These are phyloP conservation scores for Netelia fuscicornis DNA, from an alignment of 2,888 invertebrate species.

Conservation along the genomic window DNA sequence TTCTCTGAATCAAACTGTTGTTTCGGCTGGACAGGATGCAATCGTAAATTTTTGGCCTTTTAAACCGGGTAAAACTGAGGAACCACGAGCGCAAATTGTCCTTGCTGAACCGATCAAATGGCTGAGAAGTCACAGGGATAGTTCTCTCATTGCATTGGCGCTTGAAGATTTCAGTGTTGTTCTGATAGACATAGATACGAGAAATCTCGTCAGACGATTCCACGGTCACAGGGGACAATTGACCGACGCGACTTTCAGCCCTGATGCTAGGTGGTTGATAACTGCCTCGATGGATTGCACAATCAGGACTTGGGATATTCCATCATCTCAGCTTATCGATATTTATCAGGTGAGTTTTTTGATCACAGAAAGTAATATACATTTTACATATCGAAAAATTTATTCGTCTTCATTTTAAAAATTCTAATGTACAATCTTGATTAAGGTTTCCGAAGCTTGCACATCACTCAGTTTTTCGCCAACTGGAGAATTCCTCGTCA, in stretches of 20 bases:
- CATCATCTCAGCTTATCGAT: slow-evolving; percentile 92
- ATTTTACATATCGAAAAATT: not conserved
- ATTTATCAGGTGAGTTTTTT: slow-evolving; percentile 88
- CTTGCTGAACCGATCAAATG: slow-evolving; percentile 89
- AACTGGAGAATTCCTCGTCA: slow-evolving; percentile 95
- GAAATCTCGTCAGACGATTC: slow-evolving; percentile 92
- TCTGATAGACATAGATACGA: slow-evolving; percentile 94
- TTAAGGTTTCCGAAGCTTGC: slow-evolving; percentile 91
- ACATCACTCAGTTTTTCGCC: slow-evolving; percentile 95
- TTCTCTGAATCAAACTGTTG: slow-evolving; percentile 91
- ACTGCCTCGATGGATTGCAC: slow-evolving; percentile 95
- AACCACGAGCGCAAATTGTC: slow-evolving; percentile 86
- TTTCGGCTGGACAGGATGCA: slow-evolving; percentile 92
- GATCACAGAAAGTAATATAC: not conserved
- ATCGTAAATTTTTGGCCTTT: slow-evolving; percentile 96
- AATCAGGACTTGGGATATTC: slow-evolving; percentile 97
- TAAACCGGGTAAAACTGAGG: slow-evolving; percentile 86
- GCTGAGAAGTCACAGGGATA: slow-evolving; percentile 91
- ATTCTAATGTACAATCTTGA: slow-evolving; percentile 59
- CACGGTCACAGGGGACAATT: slow-evolving; percentile 92
- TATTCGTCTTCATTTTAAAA: slow-evolving; percentile 28
- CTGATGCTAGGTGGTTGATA: slow-evolving; percentile 95
- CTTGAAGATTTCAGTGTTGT: slow-evolving; percentile 92
- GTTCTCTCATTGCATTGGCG: slow-evolving; percentile 91
- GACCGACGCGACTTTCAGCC: slow-evolving; percentile 95